Conservation (phyloP, 2,888 invertebrate species). For the Thecocarcelia acutangulata region DNA sequence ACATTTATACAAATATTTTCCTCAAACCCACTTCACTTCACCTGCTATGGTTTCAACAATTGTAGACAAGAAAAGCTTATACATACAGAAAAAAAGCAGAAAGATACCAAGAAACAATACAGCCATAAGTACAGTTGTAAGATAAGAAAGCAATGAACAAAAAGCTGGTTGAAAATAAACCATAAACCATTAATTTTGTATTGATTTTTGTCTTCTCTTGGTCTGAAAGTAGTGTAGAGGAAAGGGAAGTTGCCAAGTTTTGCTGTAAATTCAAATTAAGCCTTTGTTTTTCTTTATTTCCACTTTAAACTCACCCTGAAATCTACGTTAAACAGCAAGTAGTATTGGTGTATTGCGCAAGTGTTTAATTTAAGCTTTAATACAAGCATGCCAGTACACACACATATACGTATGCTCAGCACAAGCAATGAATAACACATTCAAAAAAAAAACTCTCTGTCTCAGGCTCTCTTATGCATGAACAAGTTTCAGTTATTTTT, state of each 20-base stretch:
- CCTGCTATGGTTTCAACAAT: background rate
- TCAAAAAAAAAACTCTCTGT: background rate
- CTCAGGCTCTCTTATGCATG: slow-evolving; percentile 3
- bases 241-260: slow-evolving; percentile 38
- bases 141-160: slow-evolving; percentile 55
- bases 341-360: slow-evolving; percentile 61
- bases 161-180: slow-evolving; percentile 26
- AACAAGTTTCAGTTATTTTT: slow-evolving; percentile 20
- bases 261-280: slow-evolving; percentile 48
- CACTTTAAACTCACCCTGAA: slow-evolving; percentile 59
- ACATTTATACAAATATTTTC: slow-evolving; percentile 1
- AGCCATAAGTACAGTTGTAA: slow-evolving; percentile 51
- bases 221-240: background rate
- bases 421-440: background rate
- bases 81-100: background rate
- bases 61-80: slow-evolving; percentile 59
- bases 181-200: slow-evolving; percentile 41
- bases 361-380: slow-evolving; percentile 66
- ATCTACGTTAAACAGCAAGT: background rate
- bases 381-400: slow-evolving; percentile 6
- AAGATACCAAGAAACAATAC: background rate
- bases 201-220: slow-evolving; percentile 21
- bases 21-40: background rate
- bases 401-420: no score
- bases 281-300: slow-evolving; percentile 52